Base-by-base conservation (phyloP, 2,113 vertebrate species). In the Indicator indicator region DNA sequence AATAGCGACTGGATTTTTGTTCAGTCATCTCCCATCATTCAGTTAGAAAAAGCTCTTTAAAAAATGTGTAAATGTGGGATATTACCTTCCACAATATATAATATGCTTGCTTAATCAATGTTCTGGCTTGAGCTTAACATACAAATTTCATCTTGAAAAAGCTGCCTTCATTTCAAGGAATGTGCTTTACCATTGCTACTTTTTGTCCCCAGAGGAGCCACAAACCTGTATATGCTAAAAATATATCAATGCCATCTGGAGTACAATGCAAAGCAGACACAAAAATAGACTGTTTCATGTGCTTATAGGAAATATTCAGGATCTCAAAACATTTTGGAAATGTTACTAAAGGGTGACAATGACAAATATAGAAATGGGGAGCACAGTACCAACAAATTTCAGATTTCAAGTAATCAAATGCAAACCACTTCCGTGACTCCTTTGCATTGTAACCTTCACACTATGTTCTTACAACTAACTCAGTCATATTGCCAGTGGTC, bases 231-330 rank as follows among this genome's bases (percentile, higher is more conserved):
- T 64, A 67, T 59, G 42, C 62, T 67, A 83, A 86, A 92, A 89
- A 92, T 85, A 73, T 3, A 90, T 36, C 46, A 42, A 74, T 36
- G 46, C 81, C 91, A 94, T 94, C 89, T 96, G 85, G 72, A 94
- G 38, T n/a, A 89, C 48, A 92, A 74, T 38, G 36, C 28, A 91
- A 83, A 91, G 50, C 24, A 81, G 68, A 59, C 38, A 82, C 33
- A 75, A 81, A 92, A 93, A 81, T 44, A 96, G 64, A 52, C 14
- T 28, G 5, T 18, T 60, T 16, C 62, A 83, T 24, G 56, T 52
- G 44, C 69, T 88, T 69, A 54, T 13, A 91, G 36, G 56, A 89
- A 92, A 64, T 11, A 30, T 20, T 80, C 36, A 65, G 87, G 69
- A 92, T 68, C 54, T 88, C 58, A 68, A 77, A 89, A 78, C 17